These are phyloP conservation scores for Tenodera sinensis DNA, from an alignment of 2,888 invertebrate genomes.

Conservation along the genomic window DNA sequence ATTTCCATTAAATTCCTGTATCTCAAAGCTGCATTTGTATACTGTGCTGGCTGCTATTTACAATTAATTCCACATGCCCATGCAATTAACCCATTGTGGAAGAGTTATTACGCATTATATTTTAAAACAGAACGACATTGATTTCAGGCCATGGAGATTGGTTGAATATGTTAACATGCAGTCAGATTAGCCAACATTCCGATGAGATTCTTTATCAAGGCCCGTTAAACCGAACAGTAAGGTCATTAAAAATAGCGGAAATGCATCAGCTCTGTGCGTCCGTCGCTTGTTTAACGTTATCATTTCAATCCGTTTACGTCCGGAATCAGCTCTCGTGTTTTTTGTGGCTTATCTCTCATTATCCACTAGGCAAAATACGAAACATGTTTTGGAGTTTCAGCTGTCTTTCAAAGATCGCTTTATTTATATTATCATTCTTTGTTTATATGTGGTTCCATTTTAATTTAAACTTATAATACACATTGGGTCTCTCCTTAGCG, in stretches of 20 bases:
- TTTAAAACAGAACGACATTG: not conserved
- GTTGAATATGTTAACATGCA: not conserved
- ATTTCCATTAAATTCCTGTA: not conserved
- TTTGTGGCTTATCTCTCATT: not conserved
- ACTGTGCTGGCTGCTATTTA: not conserved
- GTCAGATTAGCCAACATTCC: not conserved
- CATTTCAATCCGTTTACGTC: not conserved
- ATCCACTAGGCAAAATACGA: not conserved
- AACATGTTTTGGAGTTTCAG: not conserved
- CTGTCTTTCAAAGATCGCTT: no score
- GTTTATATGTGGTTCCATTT: no score
- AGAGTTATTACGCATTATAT: not conserved
- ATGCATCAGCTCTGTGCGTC: not conserved
- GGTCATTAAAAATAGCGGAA: not conserved
- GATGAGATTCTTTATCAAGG: not conserved
- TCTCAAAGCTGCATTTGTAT: not conserved
- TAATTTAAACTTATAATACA: no score
- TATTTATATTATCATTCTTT: no score
- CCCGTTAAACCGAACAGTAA: not conserved
- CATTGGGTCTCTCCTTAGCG: no score
- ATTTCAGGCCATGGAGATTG: not conserved
- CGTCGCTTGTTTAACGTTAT: not conserved
- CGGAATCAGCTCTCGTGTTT: not conserved
- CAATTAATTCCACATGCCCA: not conserved
- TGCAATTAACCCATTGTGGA: not conserved